Percentiles rank a stretch among this genome's conserved stretches.
Conservation (phyloP, 2,888 invertebrate species). For the Megaustenia siamemsis region DNA sequence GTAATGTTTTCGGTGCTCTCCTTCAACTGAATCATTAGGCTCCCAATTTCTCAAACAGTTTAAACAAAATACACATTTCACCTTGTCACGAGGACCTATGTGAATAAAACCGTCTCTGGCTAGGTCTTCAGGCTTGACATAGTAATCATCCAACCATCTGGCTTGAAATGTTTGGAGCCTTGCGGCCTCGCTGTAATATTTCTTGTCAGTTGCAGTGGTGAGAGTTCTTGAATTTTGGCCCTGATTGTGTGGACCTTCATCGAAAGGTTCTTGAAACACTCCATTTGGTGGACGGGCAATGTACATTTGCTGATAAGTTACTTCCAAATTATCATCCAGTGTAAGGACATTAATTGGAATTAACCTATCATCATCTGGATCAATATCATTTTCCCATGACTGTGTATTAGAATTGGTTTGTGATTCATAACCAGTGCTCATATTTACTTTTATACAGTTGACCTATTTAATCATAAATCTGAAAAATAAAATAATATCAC, state of each 20-base stretch:
- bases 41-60: conserved; percentile 96
- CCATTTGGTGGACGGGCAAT: not conserved
- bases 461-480: not conserved
- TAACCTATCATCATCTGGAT: conserved; percentile 48
- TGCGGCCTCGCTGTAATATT: conserved; percentile 32
- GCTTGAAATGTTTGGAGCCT: conserved; percentile 42
- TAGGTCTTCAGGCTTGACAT: conserved; percentile 81
- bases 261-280: conserved; percentile 35
- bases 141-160: conserved; percentile 33
- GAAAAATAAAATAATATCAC: no score
- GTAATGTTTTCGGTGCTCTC: conserved; percentile 95
- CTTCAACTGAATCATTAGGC: conserved; percentile 92
- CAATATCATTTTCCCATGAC: no score
- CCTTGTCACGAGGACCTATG: conserved; percentile 88
- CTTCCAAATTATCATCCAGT: not conserved
- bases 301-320: not conserved
- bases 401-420: no score
- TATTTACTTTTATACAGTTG: not conserved
- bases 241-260: conserved; percentile 9
- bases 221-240: not conserved
- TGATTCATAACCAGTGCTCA: no score
- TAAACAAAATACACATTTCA: conserved; percentile 92
- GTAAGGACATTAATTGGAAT: not conserved
- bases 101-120: conserved; percentile 95
- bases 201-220: not conserved